Evolutionary conservation across 2,888 invertebrate species (phyloP).

Genomic region (Hyles lineata): DNA sequence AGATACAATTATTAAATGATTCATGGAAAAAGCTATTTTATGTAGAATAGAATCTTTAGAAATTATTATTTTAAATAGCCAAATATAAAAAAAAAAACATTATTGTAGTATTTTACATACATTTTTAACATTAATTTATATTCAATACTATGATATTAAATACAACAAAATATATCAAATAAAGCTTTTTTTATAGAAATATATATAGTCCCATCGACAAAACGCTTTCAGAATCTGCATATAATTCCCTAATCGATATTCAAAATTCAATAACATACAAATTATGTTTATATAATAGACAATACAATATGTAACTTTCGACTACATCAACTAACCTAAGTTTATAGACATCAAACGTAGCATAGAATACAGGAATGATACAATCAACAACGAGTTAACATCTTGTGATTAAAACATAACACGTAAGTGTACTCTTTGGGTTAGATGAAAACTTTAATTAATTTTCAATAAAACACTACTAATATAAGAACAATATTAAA

Average conservation of each 20-base stretch:
- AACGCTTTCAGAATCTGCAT: constrained; percentile 9
- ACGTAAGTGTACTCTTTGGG: constrained; percentile 47
- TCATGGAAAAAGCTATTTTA: background rate
- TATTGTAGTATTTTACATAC: too few relatives aligned
- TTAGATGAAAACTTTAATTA: constrained; percentile 37
- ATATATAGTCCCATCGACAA: too few relatives aligned
- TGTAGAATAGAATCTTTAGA: too few relatives aligned
- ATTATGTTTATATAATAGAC: constrained; percentile 42
- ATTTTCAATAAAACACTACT: constrained; percentile 31
- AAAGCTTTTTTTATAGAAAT: background rate
- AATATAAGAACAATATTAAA: constrained; percentile 21
- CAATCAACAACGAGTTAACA: constrained; percentile 41
- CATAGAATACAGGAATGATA: constrained; percentile 70
- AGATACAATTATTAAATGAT: background rate
- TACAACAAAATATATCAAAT: background rate
- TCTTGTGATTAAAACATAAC: constrained; percentile 30
- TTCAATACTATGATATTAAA: too few relatives aligned
- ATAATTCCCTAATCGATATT: background rate
- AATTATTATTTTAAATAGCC: too few relatives aligned
- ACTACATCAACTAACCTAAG: constrained; percentile 21
- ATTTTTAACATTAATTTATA: too few relatives aligned
- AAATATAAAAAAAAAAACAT: too few relatives aligned
- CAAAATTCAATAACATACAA: constrained; percentile 33
- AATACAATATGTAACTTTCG: constrained; percentile 26
- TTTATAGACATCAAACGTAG: constrained; percentile 44